Base-by-base conservation (phyloP, 2,888 invertebrate species). In the Andrena bucephala region DNA sequence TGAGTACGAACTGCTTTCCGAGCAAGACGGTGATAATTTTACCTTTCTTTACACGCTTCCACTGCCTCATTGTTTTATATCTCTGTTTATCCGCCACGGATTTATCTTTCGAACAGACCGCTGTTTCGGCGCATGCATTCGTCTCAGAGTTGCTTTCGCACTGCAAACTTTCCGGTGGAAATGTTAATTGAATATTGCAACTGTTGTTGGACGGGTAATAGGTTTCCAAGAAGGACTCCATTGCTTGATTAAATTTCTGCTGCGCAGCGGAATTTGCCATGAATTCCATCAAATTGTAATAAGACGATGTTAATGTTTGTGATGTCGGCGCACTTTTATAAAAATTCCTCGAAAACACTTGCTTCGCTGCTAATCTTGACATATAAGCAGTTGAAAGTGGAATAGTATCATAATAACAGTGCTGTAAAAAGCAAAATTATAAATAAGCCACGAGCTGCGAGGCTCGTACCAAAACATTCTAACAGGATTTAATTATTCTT, bases 51-150 rank as follows among this genome's bases (percentile, higher is more conserved):
- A 91, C 6, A 52, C 75, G 85, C 75, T 83, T 90, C 93, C 93
- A 93, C 27, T 83, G 88, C n/a, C 94, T 85, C 72, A 93, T 89
- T 6, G 87, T 73, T 72, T 89, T 92, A 71, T 93, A 93, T 50
- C 81, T 90, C 24, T 87, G 85, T 70, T 85, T 90, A 8, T 88
- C 90, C 31, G 82, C 80, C 4, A 72, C 13, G 13, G 68, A 52
- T 71, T 85, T 87, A 31, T 83, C 79, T 27, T 86, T 78, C 8
- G 69, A 54, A 29, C 48, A 36, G 16, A 78, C 66, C 7, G 77
- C 20, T 4, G 66, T n/a, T 48, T 83, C 70, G 3, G 66, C 29
- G 69, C 84, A 77, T 3, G 77, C 6, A 4, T 73, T 50, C 5
- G n/a, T 33, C 31, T 50, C 71, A 0, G 24, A 5, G 36, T 33